Evolutionary conservation across 2,888 invertebrate species (phyloP), one percentile per base, ranked within the genome.

Genomic region (Halictus quadricinctus): DNA sequence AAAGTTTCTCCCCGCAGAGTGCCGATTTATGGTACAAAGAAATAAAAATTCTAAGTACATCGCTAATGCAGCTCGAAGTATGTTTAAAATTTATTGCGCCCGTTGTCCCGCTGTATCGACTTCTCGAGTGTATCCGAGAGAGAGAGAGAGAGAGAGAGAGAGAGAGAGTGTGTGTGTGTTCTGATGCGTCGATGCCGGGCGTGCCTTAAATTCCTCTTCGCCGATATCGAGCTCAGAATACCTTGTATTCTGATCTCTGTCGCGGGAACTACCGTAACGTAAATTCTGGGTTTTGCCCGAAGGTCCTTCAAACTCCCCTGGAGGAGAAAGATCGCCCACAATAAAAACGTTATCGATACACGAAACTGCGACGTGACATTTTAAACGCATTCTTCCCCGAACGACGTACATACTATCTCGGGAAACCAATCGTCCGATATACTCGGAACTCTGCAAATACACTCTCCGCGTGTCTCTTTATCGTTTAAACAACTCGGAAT

Each of bases 151-250:
- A 25, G 3, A n/a, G 25, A 29, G 0, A 25, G 25, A 25, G 21
- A 54, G 21, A 43, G 5, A 18, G 50, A 50, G 50, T n/a, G n/a
- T n/a, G n/a, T n/a, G n/a, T n/a, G 41, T 21, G 41, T 72, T 72
- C 25, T 25, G 72, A 46, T 25, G 72, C 72, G 46, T 72, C 46
- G 72, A 72, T 72, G 72, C 66, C 29, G 15, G 12, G 10, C 36
- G 36, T 13, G 18, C 21, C 66, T 76, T 36, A 41, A 69, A 76
- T 69, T 69, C 36, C 50, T 48, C 66, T 21, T 36, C 15, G 36
- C n/a, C n/a, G 66, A 48, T 69, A 76, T 48, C 48, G 46, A 79
- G 74, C 25, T n/a, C 43, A 43, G 64, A 64, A 29, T 64, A 64
- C 15, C 46, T 36, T 0, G 25, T 36, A 60, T 46, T 46, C 48